Conservation (phyloP, 2,797 vertebrate species). For the Malacoraja senta region DNA sequence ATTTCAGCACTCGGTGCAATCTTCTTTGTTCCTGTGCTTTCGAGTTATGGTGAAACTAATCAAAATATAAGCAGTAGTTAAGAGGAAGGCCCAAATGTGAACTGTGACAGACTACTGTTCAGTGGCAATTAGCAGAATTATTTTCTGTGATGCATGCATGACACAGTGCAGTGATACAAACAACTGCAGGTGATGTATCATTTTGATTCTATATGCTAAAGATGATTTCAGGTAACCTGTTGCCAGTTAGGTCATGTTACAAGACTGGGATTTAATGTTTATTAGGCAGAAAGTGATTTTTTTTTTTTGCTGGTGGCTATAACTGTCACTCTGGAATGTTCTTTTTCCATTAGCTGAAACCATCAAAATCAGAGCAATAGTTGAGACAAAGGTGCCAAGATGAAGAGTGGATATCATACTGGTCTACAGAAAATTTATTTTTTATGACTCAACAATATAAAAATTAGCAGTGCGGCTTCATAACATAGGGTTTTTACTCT, state of each 20-base stretch:
- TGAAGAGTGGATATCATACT: neutral
- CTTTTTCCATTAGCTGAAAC: conserved; percentile 31
- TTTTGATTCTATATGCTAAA: neutral
- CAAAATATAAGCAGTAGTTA: neutral
- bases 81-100: neutral
- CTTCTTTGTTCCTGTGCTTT: no score
- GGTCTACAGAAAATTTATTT: neutral
- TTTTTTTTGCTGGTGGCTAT: conserved; percentile 33
- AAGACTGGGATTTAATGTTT: conserved; percentile 29
- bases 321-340: conserved; percentile 36
- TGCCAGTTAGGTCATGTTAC: conserved; percentile 22
- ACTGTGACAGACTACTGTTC: neutral
- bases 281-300: conserved; percentile 23
- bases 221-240: conserved; percentile 29
- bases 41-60: neutral
- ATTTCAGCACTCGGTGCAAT: no score
- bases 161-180: neutral
- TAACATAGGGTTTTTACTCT: neutral
- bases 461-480: neutral
- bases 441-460: neutral
- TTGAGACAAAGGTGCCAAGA: neutral
- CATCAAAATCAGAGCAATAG: neutral
- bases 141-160: neutral
- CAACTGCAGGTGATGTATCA: neutral
- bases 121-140: neutral